A percentile compares a stretch with the other conserved stretches of the same genome.
Conservation (phyloP, 2,113 vertebrate genomes). For the Dromiciops gliroides region DNA sequence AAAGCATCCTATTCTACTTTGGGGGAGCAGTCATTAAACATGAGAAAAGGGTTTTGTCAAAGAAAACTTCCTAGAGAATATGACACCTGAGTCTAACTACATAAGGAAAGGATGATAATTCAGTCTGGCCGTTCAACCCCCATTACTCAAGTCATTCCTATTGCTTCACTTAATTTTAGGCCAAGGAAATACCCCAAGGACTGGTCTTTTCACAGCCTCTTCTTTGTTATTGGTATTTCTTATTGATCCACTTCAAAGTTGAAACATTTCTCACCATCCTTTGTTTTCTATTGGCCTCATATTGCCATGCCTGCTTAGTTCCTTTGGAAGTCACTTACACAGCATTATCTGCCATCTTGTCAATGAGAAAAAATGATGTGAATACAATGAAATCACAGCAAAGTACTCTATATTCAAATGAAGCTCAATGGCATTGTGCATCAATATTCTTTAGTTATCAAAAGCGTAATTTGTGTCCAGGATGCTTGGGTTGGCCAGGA, state of each 20-base stretch:
- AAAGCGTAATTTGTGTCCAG: conserved; percentile 60
- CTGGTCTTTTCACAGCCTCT: neutral
- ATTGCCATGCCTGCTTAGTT: neutral
- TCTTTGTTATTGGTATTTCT: neutral
- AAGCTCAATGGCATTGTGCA: conserved; percentile 64
- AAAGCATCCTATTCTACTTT: neutral
- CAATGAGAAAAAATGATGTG: conserved; percentile 51
- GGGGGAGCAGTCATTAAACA: neutral
- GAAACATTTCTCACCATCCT: neutral
- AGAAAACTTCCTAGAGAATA: neutral
- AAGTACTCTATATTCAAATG: conserved; percentile 62
- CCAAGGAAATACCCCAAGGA: neutral
- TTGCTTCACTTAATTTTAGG: neutral
- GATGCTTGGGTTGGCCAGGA: conserved; percentile 46
- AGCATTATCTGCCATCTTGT: conserved; percentile 60
- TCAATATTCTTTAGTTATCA: conserved; percentile 66
- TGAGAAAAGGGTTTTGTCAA: neutral
- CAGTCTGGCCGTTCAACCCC: accelerated
- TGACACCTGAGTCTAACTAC: neutral
- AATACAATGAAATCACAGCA: conserved; percentile 67
- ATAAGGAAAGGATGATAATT: neutral
- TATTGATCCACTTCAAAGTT: neutral
- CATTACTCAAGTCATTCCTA: neutral
- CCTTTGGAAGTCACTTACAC: conserved; percentile 13
- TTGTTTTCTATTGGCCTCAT: neutral